Evolutionary conservation across 2,888 invertebrate species (phyloP).

Genomic region (Ochropacha duplaris): DNA sequence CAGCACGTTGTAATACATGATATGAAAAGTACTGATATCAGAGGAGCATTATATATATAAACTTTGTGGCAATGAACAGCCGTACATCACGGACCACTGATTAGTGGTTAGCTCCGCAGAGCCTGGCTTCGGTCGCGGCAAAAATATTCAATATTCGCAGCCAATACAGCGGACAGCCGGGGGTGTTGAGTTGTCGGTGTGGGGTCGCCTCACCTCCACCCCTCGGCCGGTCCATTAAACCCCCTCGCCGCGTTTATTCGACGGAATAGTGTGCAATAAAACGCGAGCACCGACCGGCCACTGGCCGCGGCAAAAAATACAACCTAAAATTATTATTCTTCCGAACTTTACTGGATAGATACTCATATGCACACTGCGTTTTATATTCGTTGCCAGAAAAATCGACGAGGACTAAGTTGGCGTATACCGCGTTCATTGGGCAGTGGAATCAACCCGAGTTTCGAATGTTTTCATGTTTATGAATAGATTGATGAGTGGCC

Average conservation of each 20-base stretch:
- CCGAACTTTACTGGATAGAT: slow-evolving; percentile 46
- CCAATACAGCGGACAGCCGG: slow-evolving; percentile 54
- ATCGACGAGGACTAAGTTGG: slow-evolving; percentile 22
- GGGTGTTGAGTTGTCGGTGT: slow-evolving; percentile 22
- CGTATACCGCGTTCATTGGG: slow-evolving; percentile 33
- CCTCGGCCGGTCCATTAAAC: slow-evolving; percentile 66
- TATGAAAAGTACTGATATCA: slow-evolving; percentile 11
- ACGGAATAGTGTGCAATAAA: slow-evolving; percentile 80
- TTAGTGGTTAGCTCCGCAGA: slow-evolving; percentile 58
- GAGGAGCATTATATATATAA: slow-evolving; percentile 16
- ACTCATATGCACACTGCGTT: slow-evolving; percentile 25
- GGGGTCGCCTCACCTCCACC: slow-evolving; percentile 19
- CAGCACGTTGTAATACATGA: neutral
- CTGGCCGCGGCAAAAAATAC: slow-evolving; percentile 73
- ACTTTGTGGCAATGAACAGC: slow-evolving; percentile 36
- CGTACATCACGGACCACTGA: slow-evolving; percentile 57
- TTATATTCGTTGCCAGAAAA: slow-evolving; percentile 20
- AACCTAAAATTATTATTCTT: slow-evolving; percentile 70
- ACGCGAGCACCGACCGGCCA: slow-evolving; percentile 67
- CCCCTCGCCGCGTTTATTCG: slow-evolving; percentile 70
- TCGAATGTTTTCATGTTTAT: slow-evolving; percentile 38
- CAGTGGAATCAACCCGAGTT: slow-evolving; percentile 30
- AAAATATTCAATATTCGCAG: slow-evolving; percentile 77
- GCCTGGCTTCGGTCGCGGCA: slow-evolving; percentile 55
- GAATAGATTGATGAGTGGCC: slow-evolving; percentile 31